A percentile compares a stretch with the other conserved stretches of the same genome.
These are phyloP conservation scores for Hemicentrotus pulcherrimus DNA, from an alignment of 35 echinoderm and acorn worm species.

Conservation along the genomic window DNA sequence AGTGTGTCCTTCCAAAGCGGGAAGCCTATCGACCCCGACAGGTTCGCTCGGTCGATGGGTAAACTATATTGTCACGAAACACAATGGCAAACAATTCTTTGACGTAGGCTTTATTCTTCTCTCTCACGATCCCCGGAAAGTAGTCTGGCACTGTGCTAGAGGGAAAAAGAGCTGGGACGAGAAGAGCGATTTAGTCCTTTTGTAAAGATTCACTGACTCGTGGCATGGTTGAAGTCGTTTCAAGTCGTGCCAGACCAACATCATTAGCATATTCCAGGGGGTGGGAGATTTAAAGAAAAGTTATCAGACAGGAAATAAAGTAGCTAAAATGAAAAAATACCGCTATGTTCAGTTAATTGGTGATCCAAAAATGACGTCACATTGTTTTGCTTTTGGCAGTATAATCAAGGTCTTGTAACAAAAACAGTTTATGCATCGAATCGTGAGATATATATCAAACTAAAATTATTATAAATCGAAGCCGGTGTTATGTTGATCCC, in stretches of 20 bases:
- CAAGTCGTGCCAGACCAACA: not conserved
- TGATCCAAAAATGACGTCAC: not conserved
- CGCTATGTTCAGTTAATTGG: not conserved
- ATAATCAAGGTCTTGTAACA: not conserved
- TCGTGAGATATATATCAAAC: not conserved
- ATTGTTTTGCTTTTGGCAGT: not conserved
- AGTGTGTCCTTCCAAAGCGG: conserved; percentile 40
- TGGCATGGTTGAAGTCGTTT: not conserved
- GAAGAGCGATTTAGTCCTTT: not conserved
- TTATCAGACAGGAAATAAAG: not conserved
- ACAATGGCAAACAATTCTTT: conserved; percentile 42
- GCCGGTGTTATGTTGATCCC: no score
- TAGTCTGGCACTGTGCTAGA: not conserved
- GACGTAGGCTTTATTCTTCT: not conserved
- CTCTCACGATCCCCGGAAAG: not conserved
- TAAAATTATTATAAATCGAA: no score
- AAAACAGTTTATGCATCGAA: not conserved
- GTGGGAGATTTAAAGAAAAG: not conserved
- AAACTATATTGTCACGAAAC: conserved; percentile 28
- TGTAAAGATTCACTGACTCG: not conserved
- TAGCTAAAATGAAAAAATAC: not conserved
- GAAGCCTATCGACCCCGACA: conserved; percentile 49
- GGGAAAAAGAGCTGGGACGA: not conserved
- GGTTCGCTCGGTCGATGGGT: not conserved
- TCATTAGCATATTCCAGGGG: not conserved